Conservation (phyloP, 2,113 vertebrate species). For the Vidua chalybeata region DNA sequence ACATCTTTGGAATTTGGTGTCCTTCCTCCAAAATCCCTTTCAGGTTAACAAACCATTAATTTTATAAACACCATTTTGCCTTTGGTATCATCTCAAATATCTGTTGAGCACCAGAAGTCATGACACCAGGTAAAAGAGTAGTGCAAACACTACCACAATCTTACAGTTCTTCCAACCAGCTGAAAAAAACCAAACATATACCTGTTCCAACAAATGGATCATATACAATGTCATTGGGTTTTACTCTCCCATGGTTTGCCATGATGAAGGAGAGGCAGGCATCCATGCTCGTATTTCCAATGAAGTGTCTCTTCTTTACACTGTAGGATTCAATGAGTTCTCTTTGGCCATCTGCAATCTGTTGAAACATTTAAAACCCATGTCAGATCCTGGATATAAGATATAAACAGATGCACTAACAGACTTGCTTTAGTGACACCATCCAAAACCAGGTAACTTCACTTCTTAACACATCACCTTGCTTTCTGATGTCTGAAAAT, state of each 20-base stretch:
- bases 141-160: neutral
- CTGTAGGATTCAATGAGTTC: slow-evolving; percentile 87
- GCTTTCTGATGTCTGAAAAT: neutral
- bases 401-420: neutral
- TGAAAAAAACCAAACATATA: slow-evolving; percentile 51
- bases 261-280: slow-evolving; percentile 96
- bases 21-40: neutral
- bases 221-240: slow-evolving; percentile 90
- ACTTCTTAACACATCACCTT: neutral
- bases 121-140: rapidly evolving
- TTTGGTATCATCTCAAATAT: neutral
- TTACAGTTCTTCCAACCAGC: neutral
- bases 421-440: neutral
- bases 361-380: slow-evolving; percentile 34
- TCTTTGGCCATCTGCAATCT: slow-evolving; percentile 96
- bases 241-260: slow-evolving; percentile 94
- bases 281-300: slow-evolving; percentile 98
- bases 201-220: slow-evolving; percentile 99
- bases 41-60: neutral
- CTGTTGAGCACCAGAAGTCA: neutral
- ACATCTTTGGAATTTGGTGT: neutral
- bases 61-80: neutral
- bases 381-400: neutral
- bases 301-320: slow-evolving; percentile 97
- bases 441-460: neutral